Base-by-base conservation (phyloP, 2,113 vertebrate genomes). In the Sceloporus tristichus region DNA sequence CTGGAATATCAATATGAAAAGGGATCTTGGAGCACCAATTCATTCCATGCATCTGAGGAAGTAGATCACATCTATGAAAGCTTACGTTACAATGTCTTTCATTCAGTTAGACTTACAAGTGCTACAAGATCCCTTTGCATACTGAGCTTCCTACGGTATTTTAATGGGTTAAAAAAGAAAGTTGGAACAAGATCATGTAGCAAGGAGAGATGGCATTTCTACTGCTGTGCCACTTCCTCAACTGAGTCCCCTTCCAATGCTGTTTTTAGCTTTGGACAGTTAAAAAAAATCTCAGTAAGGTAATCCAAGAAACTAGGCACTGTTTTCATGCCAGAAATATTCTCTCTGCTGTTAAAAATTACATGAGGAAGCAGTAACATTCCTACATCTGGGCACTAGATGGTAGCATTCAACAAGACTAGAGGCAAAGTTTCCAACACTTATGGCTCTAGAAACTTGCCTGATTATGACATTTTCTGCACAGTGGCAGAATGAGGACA, bases 351-450 rank as follows among this genome's bases (percentile, higher is more conserved):
- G 38, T 62, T 40, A 25, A 23, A 48, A 13, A 4, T 7, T 53
- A 5, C 4, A 14, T 59, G 3, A 40, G 9, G 40, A 68, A 54
- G 9, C 11, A 21, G 11, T 54, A 3, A 53, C 68, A 75, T 74
- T 40, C 18, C 5, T 2, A 34, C 27, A 18, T 78, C 5, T 82
- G 34, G 34, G 27, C 89, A 74, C 89, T 73, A 82, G 88, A 78
- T 73, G 88, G 88, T 70, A 86, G 79, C 79, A 73, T 77, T 27
- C 16, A 83, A 25, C 65, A 83, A 83, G 87, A 78, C 21, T 78
- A 62, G 87, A 83, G 34, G 5, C 38, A 78, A 88, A 87, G 54
- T 59, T 74, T 9, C n/a, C 9, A 4, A 16, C 48, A 38, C 21
- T 56, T 14, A 9, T 2, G 25, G 53, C n/a, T 29, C 66, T 29